These are phyloP conservation scores for Chaenodraco wilsoni DNA, from an alignment of 2,797 vertebrate species.

Conservation along the genomic window DNA sequence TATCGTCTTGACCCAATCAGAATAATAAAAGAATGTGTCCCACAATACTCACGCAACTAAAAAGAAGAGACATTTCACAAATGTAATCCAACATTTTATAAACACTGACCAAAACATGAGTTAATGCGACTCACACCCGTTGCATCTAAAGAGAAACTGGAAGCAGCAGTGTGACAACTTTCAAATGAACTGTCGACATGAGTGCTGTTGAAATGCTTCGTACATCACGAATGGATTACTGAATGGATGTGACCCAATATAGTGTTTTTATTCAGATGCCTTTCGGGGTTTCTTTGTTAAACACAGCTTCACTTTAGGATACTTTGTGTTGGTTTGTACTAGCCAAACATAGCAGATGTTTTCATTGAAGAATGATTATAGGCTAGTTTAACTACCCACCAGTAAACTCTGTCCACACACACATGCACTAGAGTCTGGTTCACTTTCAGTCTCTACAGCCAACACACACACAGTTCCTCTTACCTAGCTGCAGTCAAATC, in stretches of 20 bases:
- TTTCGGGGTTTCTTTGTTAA: background rate
- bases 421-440: background rate
- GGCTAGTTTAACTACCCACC: background rate
- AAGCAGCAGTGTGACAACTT: background rate
- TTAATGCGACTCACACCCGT: background rate
- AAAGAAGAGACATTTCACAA: background rate
- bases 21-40: no score
- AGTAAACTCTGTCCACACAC: slow-evolving; percentile 1
- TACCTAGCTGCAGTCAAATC: background rate
- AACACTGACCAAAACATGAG: background rate
- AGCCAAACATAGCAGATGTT: background rate
- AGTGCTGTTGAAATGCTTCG: background rate
- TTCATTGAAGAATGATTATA: background rate
- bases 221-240: background rate
- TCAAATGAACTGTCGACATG: background rate
- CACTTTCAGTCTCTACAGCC: background rate
- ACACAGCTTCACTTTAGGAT: background rate
- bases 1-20: no score
- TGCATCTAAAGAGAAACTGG: background rate
- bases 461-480: background rate
- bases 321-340: background rate
- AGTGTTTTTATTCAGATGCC: background rate
- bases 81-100: background rate
- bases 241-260: background rate
- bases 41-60: background rate